These are phyloP conservation scores for Gymnarchus niloticus DNA, from an alignment of 2,113 vertebrate genomes.

Conservation along the genomic window DNA sequence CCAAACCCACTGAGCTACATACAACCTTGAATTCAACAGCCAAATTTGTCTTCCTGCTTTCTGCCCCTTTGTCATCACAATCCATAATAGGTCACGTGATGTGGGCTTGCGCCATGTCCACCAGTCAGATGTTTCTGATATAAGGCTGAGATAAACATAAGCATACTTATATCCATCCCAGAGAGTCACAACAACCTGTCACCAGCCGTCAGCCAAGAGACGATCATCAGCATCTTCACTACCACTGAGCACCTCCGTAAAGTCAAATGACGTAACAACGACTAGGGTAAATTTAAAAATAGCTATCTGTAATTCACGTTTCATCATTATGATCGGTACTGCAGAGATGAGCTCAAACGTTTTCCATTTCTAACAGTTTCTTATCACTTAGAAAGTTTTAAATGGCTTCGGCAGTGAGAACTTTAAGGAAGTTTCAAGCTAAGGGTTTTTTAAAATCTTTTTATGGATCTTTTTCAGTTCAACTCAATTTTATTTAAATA, in stretches of 20 bases:
- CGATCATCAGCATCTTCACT: neutral
- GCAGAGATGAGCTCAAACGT: neutral
- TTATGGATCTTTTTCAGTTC: neutral
- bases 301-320: neutral
- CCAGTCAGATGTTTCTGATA: neutral
- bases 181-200: neutral
- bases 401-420: neutral
- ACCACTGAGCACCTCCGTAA: neutral
- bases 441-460: neutral
- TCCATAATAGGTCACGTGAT: neutral
- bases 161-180: neutral
- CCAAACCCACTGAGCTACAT: too few relatives aligned
- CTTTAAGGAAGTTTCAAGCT: neutral
- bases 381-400: neutral
- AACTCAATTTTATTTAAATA: too few relatives aligned
- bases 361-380: neutral
- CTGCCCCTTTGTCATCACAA: neutral
- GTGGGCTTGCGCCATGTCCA: neutral
- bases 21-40: too few relatives aligned
- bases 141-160: constrained; percentile 7
- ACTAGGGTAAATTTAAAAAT: neutral
- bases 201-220: neutral
- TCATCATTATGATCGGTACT: neutral
- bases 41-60: neutral
- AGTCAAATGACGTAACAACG: neutral